Evolutionary conservation across 30 jellyfish, hydroid and myxozoan genomes (phyloP).

Genomic region (Hydractinia echinata): DNA sequence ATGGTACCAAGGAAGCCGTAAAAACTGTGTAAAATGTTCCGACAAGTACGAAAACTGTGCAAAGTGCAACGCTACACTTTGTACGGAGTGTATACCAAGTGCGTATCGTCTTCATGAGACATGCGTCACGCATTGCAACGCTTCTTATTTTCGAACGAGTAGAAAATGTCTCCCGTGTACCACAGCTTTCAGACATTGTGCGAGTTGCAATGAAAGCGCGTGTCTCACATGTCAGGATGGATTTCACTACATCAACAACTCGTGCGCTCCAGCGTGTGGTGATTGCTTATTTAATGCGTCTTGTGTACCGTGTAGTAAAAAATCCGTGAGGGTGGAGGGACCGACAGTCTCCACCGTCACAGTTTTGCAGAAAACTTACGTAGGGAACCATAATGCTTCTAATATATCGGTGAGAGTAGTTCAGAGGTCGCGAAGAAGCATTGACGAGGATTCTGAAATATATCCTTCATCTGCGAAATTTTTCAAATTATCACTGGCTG

Average conservation of each 20-base stretch:
- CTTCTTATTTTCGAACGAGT: background rate
- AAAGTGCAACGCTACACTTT: background rate
- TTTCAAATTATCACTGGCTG: no score
- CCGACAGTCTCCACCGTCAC: no score
- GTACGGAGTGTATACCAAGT: conserved; percentile 1
- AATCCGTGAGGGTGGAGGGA: no score
- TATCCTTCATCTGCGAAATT: no score
- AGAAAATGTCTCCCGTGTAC: conserved; percentile 5
- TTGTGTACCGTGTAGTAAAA: background rate
- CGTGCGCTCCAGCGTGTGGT: background rate
- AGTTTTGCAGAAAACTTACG: no score
- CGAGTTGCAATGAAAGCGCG: conserved; percentile 17
- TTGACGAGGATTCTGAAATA: no score
- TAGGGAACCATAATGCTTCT: no score
- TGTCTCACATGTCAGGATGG: conserved; percentile 11
- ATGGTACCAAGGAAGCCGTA: background rate
- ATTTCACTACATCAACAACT: background rate
- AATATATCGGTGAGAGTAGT: no score
- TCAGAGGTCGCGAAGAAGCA: no score
- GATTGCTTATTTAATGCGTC: background rate
- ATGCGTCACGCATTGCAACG: background rate
- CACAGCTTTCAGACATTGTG: background rate
- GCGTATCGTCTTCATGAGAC: background rate
- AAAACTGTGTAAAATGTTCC: conserved; percentile 6
- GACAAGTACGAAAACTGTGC: background rate